Base-by-base conservation (phyloP, 2,888 invertebrate species). In the Cheilosia urbana region DNA sequence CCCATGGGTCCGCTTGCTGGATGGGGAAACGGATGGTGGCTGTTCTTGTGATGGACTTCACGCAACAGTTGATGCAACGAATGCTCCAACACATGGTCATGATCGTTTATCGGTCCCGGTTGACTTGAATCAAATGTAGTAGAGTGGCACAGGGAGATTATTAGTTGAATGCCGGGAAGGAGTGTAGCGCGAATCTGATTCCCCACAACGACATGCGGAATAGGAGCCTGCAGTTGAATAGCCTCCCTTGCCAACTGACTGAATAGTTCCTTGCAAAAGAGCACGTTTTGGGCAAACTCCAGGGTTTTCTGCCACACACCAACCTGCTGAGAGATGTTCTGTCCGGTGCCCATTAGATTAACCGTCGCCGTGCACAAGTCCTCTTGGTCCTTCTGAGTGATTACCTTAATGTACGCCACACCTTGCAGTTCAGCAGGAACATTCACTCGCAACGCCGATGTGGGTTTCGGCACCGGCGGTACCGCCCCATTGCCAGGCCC, bases 121-220 rank as follows among this genome's bases (percentile, higher is more conserved):
- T 91, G 91, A 5, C 88, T 91, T 0, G 94, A 94, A 89, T 95
- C 92, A 49, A 91, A 91, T 24, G 94, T 94, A 4, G 95, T 95
- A 65, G 97, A 97, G 91, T 98, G 98, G 90, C 98, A 97, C 2
- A 99, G 93, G 0, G 97, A 97, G 79, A 98, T 98, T 47, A 97
- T 96, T 21, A 99, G 92, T 90, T 98, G 98, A 84, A 98, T 97
- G 49, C 98, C 98, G 11, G 98, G 98, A 87, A 98, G 94, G 6
- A 98, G 96, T 24, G 98, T 98, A 4, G 98, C 98, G 93, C 98
- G 97, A 87, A 99, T 98, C 92, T 98, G 98, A 93, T 98, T 98
- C 58, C 98, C 98, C 49, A 98, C 98, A 7, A 99, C 98, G 94
- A 99, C 97, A 90, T 98, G 98, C 0, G 98, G 98, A 90, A 98